Conservation (phyloP, 2,113 vertebrate species). For the Egretta garzetta region DNA sequence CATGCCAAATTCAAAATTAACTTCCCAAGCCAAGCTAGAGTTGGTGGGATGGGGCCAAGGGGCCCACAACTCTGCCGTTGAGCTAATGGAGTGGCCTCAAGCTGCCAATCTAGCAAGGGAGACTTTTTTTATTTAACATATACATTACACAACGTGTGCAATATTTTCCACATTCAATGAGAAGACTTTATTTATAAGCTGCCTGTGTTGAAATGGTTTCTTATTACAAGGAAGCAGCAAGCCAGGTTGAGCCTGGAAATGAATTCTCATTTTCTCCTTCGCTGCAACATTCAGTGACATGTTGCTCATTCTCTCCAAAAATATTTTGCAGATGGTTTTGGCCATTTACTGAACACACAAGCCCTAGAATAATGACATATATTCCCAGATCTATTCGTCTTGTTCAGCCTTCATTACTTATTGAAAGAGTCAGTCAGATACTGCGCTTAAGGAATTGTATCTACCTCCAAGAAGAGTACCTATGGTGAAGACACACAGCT, state of each 20-base stretch:
- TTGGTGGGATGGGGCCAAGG: conserved; percentile 47
- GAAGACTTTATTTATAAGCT: conserved; percentile 71
- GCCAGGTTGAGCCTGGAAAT: conserved; percentile 59
- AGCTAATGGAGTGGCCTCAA: conserved; percentile 60
- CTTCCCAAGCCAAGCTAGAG: conserved; percentile 40
- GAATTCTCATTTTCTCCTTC: conserved; percentile 52
- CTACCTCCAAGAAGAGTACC: neutral
- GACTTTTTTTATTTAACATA: conserved; percentile 66
- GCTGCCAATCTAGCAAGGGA: conserved; percentile 58
- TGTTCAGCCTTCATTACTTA: neutral
- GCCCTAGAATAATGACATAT: neutral
- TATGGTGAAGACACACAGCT: neutral
- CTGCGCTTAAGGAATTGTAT: neutral
- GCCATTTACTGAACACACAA: neutral
- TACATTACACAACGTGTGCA: conserved; percentile 61
- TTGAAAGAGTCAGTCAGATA: neutral
- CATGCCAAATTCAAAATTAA: conserved; percentile 68
- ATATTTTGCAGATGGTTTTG: conserved; percentile 28
- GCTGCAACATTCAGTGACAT: conserved; percentile 21
- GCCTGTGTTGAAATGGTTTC: conserved; percentile 63
- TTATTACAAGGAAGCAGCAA: conserved; percentile 64
- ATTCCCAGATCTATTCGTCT: neutral
- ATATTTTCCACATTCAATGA: conserved; percentile 70
- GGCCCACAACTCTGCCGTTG: conserved; percentile 53
- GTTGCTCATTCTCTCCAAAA: conserved; percentile 41